Conservation (phyloP, 2,888 invertebrate genomes). For the Elysia crispata region DNA sequence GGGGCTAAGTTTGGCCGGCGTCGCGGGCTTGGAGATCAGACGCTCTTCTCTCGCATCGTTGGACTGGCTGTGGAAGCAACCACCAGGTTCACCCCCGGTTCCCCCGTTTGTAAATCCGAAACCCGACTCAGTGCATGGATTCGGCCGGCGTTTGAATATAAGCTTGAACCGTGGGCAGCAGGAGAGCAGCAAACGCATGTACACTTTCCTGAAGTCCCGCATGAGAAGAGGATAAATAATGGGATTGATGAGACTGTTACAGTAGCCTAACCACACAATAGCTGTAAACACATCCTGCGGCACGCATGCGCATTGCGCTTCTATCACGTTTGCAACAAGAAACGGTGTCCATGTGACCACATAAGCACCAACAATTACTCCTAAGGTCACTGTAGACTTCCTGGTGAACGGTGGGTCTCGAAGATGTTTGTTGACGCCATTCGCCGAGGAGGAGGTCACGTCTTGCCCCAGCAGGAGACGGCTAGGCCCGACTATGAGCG, state of each 20-base stretch:
- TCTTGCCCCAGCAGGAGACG: slow-evolving; percentile 66
- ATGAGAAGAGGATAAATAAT: slow-evolving; percentile 71
- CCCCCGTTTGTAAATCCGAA: not conserved
- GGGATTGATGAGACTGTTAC: slow-evolving; percentile 68
- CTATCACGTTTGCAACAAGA: slow-evolving; percentile 61
- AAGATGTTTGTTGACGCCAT: slow-evolving; percentile 56
- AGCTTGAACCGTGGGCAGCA: slow-evolving; percentile 57
- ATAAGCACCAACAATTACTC: slow-evolving; percentile 69
- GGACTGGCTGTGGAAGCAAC: slow-evolving; percentile 18
- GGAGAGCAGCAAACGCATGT: slow-evolving; percentile 54
- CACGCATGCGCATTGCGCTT: slow-evolving; percentile 64
- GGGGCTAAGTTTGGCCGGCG: too few species aligned
- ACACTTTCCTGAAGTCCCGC: slow-evolving; percentile 70
- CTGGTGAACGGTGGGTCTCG: slow-evolving; percentile 69
- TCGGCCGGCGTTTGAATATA: not conserved
- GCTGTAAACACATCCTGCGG: slow-evolving; percentile 60
- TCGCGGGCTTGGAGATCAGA: too few species aligned
- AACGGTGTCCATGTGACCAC: slow-evolving; percentile 71
- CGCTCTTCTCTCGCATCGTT: not conserved
- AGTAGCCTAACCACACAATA: slow-evolving; percentile 70
- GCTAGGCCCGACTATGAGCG: slow-evolving; percentile 61
- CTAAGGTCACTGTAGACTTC: slow-evolving; percentile 68
- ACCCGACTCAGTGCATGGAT: too few species aligned
- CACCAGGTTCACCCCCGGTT: not conserved
- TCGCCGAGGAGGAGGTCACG: slow-evolving; percentile 50